Conservation (phyloP, 2,888 invertebrate genomes). For the Macrosiphum euphorbiae region DNA sequence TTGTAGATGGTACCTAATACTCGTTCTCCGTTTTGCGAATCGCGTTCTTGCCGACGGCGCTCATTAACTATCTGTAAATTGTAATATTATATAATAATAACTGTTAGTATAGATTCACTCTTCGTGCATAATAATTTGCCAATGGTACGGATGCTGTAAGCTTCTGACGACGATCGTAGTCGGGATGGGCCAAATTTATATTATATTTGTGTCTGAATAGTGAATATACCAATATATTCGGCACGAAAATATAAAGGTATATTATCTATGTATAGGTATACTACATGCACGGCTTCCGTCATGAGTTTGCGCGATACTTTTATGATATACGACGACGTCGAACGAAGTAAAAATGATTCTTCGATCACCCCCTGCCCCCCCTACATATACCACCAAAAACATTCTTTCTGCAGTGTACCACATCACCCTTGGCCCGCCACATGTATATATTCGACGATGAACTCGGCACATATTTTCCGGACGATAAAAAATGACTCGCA, state of each 20-base stretch:
- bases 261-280: neutral
- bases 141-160: neutral
- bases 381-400: neutral
- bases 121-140: neutral
- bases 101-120: neutral
- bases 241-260: neutral
- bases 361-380: neutral
- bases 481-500: constrained; percentile 30
- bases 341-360: neutral
- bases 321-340: neutral
- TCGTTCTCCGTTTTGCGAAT: neutral
- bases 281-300: neutral
- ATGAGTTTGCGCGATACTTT: neutral
- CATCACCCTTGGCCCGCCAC: neutral
- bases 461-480: constrained; percentile 42
- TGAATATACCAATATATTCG: neutral
- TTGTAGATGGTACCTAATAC: neutral
- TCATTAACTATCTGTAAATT: neutral
- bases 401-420: neutral
- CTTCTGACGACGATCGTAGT: neutral
- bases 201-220: too few relatives aligned
- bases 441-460: neutral
- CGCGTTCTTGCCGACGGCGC: neutral
- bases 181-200: neutral
- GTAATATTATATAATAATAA: neutral